Evolutionary conservation across 1,140 invertebrate genomes (phyloP).

Genomic region (Bombus waltoni): DNA sequence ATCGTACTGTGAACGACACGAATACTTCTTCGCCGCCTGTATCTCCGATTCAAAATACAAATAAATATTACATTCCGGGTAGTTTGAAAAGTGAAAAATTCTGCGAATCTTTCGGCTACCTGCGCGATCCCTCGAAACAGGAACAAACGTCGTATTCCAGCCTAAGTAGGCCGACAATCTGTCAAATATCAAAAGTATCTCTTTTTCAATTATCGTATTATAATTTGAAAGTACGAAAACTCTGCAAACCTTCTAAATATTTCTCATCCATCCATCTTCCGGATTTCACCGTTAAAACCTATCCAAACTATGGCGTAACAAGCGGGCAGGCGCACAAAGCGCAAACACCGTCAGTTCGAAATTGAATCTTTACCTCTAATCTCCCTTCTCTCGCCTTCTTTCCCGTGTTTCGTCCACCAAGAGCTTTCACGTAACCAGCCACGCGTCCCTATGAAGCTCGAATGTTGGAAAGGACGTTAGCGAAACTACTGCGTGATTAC

Average conservation of each 20-base stretch:
- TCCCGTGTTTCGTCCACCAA: background rate
- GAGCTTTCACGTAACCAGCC: conserved; percentile 28
- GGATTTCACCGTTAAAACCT: background rate
- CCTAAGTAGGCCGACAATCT: too few species aligned
- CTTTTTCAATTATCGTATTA: too few species aligned
- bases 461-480: conserved; percentile 22
- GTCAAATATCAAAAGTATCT: too few species aligned
- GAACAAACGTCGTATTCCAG: too few species aligned
- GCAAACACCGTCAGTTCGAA: conserved; percentile 4
- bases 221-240: too few species aligned
- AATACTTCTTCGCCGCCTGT: too few species aligned
- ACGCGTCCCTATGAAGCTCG: conserved; percentile 14
- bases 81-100: too few species aligned
- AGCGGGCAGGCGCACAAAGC: background rate
- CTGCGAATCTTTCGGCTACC: too few species aligned
- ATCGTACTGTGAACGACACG: too few species aligned
- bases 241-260: background rate
- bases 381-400: background rate
- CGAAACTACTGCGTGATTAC: conserved; percentile 52
- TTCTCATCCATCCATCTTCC: background rate
- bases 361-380: conserved; percentile 39
- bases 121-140: too few species aligned
- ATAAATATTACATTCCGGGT: too few species aligned
- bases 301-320: background rate
- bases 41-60: too few species aligned